phyloP scores from a whole-genome alignment of 2,888 invertebrate genomes.

The Mesochorus sp. region DNA sequence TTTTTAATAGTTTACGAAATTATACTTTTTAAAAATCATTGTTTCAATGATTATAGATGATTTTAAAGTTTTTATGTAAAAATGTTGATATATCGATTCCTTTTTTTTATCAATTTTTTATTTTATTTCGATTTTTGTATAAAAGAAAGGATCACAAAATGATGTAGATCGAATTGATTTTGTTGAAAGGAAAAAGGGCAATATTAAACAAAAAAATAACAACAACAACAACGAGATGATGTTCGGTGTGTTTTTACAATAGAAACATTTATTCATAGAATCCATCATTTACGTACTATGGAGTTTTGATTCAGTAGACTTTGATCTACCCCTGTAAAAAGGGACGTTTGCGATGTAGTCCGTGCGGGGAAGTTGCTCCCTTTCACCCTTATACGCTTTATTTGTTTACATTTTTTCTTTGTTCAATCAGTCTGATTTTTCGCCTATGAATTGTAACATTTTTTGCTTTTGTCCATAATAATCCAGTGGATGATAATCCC shows the following conservation, averaged over 20 bases:
- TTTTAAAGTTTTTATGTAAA: too few species aligned
- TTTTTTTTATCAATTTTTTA: too few species aligned
- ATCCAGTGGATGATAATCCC: slow-evolving; percentile 43
- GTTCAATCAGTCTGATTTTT: slow-evolving; percentile 5
- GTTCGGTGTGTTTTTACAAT: slow-evolving; percentile 70
- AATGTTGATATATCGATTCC: too few species aligned
- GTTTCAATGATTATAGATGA: too few species aligned
- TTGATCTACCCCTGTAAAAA: slow-evolving; percentile 62
- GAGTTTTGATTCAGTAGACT: slow-evolving; percentile 75
- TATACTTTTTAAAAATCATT: too few species aligned
- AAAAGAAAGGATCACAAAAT: neutral
- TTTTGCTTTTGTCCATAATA: slow-evolving; percentile 7
- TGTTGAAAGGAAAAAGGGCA: neutral
- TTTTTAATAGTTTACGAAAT: too few species aligned
- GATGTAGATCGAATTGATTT: neutral
- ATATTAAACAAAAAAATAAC: slow-evolving; percentile 7
- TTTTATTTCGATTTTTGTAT: too few species aligned
- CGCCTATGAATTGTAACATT: neutral
- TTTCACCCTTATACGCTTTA: neutral
- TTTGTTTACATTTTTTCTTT: slow-evolving; percentile 26
- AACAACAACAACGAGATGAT: neutral
- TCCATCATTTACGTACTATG: slow-evolving; percentile 76
- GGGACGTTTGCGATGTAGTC: slow-evolving; percentile 57
- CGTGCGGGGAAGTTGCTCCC: slow-evolving; percentile 59
- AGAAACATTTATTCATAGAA: slow-evolving; percentile 80